Base-by-base conservation (phyloP, 2,888 invertebrate species). In the Aphelenchoides bicaudatus region DNA sequence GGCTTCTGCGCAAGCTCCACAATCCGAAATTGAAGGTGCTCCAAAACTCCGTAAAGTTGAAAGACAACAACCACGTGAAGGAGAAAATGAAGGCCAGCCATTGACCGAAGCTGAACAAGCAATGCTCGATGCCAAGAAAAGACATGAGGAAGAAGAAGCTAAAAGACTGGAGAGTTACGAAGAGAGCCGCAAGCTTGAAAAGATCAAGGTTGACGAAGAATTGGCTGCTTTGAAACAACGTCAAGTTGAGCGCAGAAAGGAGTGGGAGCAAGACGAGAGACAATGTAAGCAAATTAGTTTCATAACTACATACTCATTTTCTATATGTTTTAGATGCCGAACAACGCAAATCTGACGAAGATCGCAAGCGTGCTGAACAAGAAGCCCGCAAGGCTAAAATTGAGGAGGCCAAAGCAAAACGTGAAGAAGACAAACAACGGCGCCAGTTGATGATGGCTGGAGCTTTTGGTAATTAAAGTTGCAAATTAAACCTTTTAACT, bases 191-290 rank as follows among this genome's bases (percentile, higher is more conserved):
- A 5, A 19, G n/a, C 19, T n/a, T n/a, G 55, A 54, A 23, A 21
- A 16, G n/a, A 29, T 16, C 16, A 16, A 54, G 13, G 91, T 79
- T 85, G 91, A 90, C 86, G 91, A 92, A 78, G 93, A 94, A 82
- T 87, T 93, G 82, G 90, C 90, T 83, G 88, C 88, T 81, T 86
- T 93, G 81, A 94, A 93, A 85, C 92, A 93, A 82, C 91, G 92
- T 84, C 93, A 93, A 84, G 89, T 90, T 55, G 63, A 65, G 37
- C 66, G 76, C 31, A 68, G 69, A 55, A 61, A 59, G 39, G 71
- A 73, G 53, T 68, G 78, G 21, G 72, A 74, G 55, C 68, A 75
- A 56, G 73, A 73, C 53, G 79, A 79, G 52, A 65, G 67, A 13
- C 70, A 72, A 49, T 65, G 67, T 46, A 75, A 71, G 13, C 74